Base-by-base conservation (phyloP, 1,140 invertebrate genomes). In the Cydia splendana region DNA sequence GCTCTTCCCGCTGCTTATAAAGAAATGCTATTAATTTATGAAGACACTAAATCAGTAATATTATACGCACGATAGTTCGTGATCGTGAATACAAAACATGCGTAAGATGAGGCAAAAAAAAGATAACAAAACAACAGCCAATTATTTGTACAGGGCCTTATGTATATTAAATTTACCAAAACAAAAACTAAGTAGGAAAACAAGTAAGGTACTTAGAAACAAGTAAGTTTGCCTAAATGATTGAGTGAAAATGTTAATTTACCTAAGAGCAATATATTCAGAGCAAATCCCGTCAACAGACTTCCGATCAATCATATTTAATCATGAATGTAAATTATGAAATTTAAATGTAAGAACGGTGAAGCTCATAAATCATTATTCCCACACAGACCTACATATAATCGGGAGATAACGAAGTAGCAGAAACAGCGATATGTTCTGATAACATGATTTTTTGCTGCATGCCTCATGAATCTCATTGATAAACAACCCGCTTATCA, bases 361-460 rank as follows among this genome's bases (percentile, higher is more conserved):
- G 34, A 13, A 69, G 34, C 67, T 71, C 38, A 42, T 71, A 71
- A 71, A 71, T 71, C 67, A 34, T 28, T 2, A 69, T 69, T 38
- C 67, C 67, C 34, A 10, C n/a, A 38, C 38, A 20, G 67, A 38
- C 67, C 67, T 42, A 71, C 42, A 71, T 71, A 42, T 38, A 38
- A 71, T 42, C 67, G 34, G n/a, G 28, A 6, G 67, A 71, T 71
- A 71, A 38, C 67, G 30, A 4, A 38, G 30, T 38, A 62, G 28
- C 67, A 38, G 34, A 38, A 30, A 38, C 67, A 34, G 65, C 12
- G 2, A 53, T 51, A n/a, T n/a, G 51, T n/a, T 20, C 2, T 45
- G 67, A 71, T 71, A 71, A 71, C 65, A 18, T 28, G 34, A 20
- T 71, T 71, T 71, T 71, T 71, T 71, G 34, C 67, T 71, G 15